Evolutionary conservation across 1,140 invertebrate genomes (phyloP), one percentile per base, ranked within the genome.

Genomic region (Halyomorpha halys): DNA sequence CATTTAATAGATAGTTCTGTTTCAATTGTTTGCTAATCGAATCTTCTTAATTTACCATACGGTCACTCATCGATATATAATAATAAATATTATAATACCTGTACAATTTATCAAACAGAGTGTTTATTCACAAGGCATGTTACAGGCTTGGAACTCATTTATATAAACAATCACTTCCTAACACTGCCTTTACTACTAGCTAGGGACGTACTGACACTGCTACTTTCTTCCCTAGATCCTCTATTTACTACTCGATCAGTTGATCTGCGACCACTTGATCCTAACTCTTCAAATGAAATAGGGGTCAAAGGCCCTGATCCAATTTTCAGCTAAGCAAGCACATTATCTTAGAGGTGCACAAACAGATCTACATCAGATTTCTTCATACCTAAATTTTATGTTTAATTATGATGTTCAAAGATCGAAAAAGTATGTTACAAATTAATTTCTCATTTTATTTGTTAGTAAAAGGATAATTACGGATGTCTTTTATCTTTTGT

Each of bases 331-430:
- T 79, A 78, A 23, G 73, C 74, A 60, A 81, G 65, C 16, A 77
- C 79, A 71, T 85, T 84, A 66, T 83, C 79, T 44, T 88, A 74
- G 70, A 82, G 76, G 65, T 81, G 78, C 34, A 86, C 75, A 74
- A 89, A 87, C 23, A 75, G 69, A 70, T 86, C 83, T 18, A 87
- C 79, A 67, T 88, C 86, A 4, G 74, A 71, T 69, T 78, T 78
- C 45, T 79, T 80, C 77, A 87, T 85, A n/a, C 86, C 86, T n/a
- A n/a, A n/a, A n/a, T n/a, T n/a, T n/a, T n/a, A n/a, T n/a, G n/a
- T n/a, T n/a, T n/a, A n/a, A n/a, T n/a, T n/a, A n/a, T n/a, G n/a
- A n/a, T n/a, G n/a, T n/a, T n/a, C n/a, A n/a, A n/a, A n/a, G n/a
- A n/a, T n/a, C n/a, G n/a, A n/a, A n/a, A n/a, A n/a, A n/a, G n/a